These are phyloP conservation scores for Emydocephalus ijimae DNA, from an alignment of 2,113 vertebrate genomes.

Conservation along the genomic window DNA sequence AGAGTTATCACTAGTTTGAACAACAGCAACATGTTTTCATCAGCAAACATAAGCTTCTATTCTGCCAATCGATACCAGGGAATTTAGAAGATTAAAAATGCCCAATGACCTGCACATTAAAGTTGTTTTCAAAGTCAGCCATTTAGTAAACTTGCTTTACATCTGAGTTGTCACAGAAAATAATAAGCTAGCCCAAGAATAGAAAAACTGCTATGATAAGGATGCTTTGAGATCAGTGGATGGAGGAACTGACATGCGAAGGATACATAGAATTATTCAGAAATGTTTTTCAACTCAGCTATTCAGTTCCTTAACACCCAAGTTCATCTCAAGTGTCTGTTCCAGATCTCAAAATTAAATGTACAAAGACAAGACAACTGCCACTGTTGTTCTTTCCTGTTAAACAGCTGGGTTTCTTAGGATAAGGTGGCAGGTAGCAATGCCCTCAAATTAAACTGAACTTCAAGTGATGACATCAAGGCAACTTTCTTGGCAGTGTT, in stretches of 20 bases:
- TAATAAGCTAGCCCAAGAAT: constrained; percentile 26
- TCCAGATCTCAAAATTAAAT: neutral
- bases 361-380: neutral
- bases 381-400: neutral
- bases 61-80: constrained; percentile 62
- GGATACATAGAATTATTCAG: neutral
- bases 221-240: constrained; percentile 14
- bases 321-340: fast-evolving
- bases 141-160: constrained; percentile 34
- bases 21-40: constrained; percentile 53
- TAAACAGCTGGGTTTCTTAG: neutral
- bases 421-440: neutral
- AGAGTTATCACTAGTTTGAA: constrained; percentile 27
- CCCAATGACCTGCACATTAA: constrained; percentile 27
- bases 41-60: constrained; percentile 26
- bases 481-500: neutral
- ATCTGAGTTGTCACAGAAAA: constrained; percentile 26
- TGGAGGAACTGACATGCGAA: neutral
- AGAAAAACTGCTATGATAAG: constrained; percentile 14
- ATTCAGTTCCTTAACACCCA: neutral
- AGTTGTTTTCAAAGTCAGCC: constrained; percentile 47
- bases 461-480: neutral
- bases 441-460: neutral
- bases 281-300: neutral
- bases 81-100: constrained; percentile 52